Base-by-base conservation (phyloP, 2,888 invertebrate species). In the Trimorus sp. region DNA sequence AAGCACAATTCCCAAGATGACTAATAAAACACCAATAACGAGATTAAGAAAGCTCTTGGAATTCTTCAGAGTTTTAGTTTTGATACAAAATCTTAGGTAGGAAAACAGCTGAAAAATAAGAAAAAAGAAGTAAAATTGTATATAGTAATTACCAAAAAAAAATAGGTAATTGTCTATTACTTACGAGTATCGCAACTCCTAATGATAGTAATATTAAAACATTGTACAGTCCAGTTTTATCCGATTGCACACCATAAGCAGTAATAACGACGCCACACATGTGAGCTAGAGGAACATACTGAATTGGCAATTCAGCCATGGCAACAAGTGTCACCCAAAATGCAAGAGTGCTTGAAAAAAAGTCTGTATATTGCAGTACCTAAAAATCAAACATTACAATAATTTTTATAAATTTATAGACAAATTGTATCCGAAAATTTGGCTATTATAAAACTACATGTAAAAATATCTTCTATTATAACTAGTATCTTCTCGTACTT, bases 281-380 rank as follows among this genome's bases (percentile, higher is more conserved):
- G 87, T 94, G 93, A 49, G 92, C 91, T 51, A 93, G 87, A 7
- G 93, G 92, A 76, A 91, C 86, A 40, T 92, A 86, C 58, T 89
- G 87, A 14, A 89, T 88, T 1, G 92, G 91, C 62, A 94, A 88
- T 69, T 92, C 90, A 9, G 93, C 92, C 92, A 94, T 92, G 37
- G 93, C 92, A 49, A 94, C 90, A 59, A 94, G 90, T 0, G 94
- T 94, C 71, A 94, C 93, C 94, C 94, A 94, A 88, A 94, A 93
- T 12, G 94, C 93, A 79, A 94, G 90, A 66, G 94, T 93, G 37
- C 94, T 93, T 66, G 93, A 92, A 85, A 93, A 93, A 88, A 94
- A 94, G 89, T 94, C 94, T 83, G 93, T 92, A 87, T 93, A 94
- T 85, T 93, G 93, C 48, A 94, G 90, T 14, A 93, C 92, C 90